These are phyloP conservation scores for Norana najaformis DNA, from an alignment of 2,888 invertebrate genomes.

Conservation along the genomic window DNA sequence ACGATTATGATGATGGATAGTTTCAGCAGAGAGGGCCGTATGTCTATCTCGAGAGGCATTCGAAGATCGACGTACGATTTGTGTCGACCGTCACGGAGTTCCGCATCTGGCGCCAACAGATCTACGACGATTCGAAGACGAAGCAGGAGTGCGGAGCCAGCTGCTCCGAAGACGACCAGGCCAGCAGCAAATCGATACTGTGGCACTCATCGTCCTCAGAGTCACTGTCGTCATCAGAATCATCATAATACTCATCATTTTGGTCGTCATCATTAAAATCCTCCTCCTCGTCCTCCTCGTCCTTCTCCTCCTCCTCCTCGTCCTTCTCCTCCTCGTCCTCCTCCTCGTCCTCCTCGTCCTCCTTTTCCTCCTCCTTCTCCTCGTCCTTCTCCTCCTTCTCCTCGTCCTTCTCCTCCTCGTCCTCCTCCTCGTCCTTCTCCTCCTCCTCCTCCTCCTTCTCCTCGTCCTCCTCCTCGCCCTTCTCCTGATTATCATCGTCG, in stretches of 20 bases:
- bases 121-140: constrained; percentile 34
- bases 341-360: no score
- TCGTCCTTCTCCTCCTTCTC: not conserved
- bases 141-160: constrained; percentile 31
- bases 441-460: not conserved
- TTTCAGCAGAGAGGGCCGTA: constrained; percentile 38
- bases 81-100: constrained; percentile 22
- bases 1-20: not conserved
- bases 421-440: not conserved
- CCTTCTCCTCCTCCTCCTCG: no score
- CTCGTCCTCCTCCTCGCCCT: not conserved
- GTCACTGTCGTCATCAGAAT: no score
- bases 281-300: no score
- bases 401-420: not conserved
- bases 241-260: no score
- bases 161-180: constrained; percentile 38
- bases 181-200: not conserved
- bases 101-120: constrained; percentile 32
- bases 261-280: not conserved
- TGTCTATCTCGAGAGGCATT: constrained; percentile 34
- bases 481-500: no score
- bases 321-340: no score
- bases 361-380: no score
- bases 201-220: no score
- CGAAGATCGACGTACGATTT: not conserved